Evolutionary conservation across 2,888 invertebrate genomes (phyloP), one percentile per base, ranked within the genome.

Genomic region (Cephonodes hylas): DNA sequence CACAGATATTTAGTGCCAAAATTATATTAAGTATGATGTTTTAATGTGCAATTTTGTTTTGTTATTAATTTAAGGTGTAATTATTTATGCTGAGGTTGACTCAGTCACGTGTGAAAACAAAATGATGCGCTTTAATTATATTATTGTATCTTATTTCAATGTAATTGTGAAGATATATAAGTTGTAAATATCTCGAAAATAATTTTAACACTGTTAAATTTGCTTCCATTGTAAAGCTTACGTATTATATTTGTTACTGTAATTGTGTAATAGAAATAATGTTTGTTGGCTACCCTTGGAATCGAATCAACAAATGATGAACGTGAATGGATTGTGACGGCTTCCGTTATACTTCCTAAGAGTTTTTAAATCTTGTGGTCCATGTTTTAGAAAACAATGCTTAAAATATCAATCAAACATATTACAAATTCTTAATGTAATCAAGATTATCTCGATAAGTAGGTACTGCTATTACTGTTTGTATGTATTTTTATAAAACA

Each of bases 1-100:
- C 91, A 93, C 94, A 85, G 93, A 94, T 91, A 93, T 93, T 91
- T 94, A 94, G 94, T 94, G 94, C 94, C 94, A 94, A 94, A 93
- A 92, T 89, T 92, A 92, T 85, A 77, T 79, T 92, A 91, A 89
- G 89, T 91, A 91, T 88, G 83, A 80, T 88, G 85, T 89, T 84
- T 84, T 85, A 86, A 85, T 88, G 92, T 92, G 92, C 93, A 93
- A 91, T 91, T 90, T 88, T 86, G 86, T 88, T 88, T 86, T 87
- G 81, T 87, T 88, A 76, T 84, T 88, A 84, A 82, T 86, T 85
- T 87, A 89, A 86, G 83, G 77, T 88, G 81, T 88, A 86, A 85
- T 80, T 87, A 79, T 87, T 85, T 77, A 81, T 81, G 80, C 80
- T 85, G 86, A 85, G 89, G 80, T 84, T 80, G 76, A 86, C 86